Conservation (phyloP, 2,797 vertebrate genomes). For the Octomys mimax region DNA sequence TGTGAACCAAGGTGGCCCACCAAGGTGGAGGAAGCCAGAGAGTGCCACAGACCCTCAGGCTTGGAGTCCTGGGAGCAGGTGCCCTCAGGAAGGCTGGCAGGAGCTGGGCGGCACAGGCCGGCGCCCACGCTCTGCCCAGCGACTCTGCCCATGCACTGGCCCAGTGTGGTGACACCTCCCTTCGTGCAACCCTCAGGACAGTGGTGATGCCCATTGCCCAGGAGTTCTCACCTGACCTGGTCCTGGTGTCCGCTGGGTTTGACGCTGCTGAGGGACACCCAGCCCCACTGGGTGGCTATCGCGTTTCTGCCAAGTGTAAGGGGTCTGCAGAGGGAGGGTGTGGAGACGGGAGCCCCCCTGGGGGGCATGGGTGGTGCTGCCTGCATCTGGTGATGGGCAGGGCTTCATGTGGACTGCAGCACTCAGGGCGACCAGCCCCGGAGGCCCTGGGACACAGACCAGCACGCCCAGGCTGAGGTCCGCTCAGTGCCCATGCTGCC, state of each 20-base stretch:
- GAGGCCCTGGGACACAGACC: not conserved
- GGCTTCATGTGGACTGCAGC: too few species aligned
- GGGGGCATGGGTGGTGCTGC: rapidly evolving
- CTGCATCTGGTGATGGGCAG: not conserved
- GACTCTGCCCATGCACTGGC: not conserved
- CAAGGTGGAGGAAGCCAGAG: not conserved
- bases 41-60: too few species aligned
- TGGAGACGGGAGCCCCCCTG: not conserved
- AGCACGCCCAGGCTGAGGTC: not conserved
- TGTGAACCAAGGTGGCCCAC: not conserved
- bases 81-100: not conserved
- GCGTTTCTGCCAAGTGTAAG: conserved; percentile 97
- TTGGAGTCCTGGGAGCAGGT: not conserved
- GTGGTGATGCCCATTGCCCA: conserved; percentile 97
- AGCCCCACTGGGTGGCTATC: conserved; percentile 93
- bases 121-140: not conserved
- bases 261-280: conserved; percentile 95
- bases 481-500: too few species aligned
- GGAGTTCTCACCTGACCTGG: conserved; percentile 95
- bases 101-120: not conserved
- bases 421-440: too few species aligned
- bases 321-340: not conserved
- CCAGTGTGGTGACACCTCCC: not conserved
- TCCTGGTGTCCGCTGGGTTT: conserved; percentile 96
- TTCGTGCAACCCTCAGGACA: conserved; percentile 87